Base-by-base conservation (phyloP, 2,888 invertebrate genomes). In the Apeira syringaria region DNA sequence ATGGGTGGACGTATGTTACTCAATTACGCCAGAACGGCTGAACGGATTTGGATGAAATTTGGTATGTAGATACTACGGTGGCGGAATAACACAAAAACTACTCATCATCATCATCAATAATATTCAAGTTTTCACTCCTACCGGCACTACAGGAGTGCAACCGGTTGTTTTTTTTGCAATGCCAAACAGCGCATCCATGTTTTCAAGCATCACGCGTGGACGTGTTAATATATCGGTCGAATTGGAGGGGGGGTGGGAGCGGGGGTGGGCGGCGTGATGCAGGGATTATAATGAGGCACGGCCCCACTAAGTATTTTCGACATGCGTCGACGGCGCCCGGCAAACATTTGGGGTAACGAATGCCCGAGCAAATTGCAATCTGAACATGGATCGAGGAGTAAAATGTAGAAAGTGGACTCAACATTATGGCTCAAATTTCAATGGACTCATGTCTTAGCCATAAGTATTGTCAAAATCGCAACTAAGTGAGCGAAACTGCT, bases 251-350 rank as follows among this genome's bases (percentile, higher is more conserved):
- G 53, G 37, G 57, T 57, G 68, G 62, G 64, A 63, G 71, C 76
- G 76, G 66, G 56, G 62, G 62, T 64, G 59, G 20, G 59, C 59
- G 61, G 59, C 46, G 78, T 70, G 74, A 66, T 74, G 81, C 74
- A 68, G 76, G 84, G 85, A 84, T 86, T 86, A 86, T 89, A 88
- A 89, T 89, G 88, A 88, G 86, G 80, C 74, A 73, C 78, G 72
- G 77, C 85, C 87, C 86, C 86, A 84, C 84, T 85, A 88, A 89
- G 88, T 82, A 89, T 89, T 87, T 86, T 87, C 82, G 87, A 87
- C 89, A 89, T 89, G 88, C 88, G 86, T 86, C 75, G 83, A 80
- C 83, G 81, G 81, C 88, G 78, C 87, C 85, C 88, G 80, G 68
- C 87, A 85, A 87, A 86, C 85, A 85, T 83, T 83, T 74, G 69